These are phyloP conservation scores for Chelonus formosanus DNA, from an alignment of 2,888 invertebrate species.

Conservation along the genomic window DNA sequence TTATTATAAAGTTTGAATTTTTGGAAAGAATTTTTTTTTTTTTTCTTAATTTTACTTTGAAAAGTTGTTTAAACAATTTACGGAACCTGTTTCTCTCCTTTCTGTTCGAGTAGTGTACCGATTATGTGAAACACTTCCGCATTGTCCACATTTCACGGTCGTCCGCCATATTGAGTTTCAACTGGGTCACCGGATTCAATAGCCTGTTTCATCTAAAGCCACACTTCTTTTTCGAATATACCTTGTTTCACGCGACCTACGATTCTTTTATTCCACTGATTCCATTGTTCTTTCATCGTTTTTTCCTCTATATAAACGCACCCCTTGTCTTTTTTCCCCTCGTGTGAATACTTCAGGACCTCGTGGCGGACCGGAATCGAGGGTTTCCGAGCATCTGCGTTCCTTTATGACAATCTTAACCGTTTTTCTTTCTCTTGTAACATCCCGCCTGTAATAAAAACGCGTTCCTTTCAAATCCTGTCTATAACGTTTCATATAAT, in stretches of 20 bases:
- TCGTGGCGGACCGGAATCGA: constrained; percentile 17
- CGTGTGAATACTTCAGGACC: constrained; percentile 8
- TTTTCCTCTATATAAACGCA: background rate
- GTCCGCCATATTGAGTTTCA: constrained; percentile 36
- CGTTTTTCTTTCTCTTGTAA: background rate
- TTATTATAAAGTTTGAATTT: too few species aligned
- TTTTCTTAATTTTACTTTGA: constrained; percentile 16
- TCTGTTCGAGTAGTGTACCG: constrained; percentile 9
- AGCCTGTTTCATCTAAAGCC: constrained; percentile 19
- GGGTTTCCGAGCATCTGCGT: constrained; percentile 21
- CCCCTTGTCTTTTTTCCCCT: background rate
- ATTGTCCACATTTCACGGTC: constrained; percentile 35
- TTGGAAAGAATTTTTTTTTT: background rate
- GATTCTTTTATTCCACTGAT: background rate
- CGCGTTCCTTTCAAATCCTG: constrained; percentile 14
- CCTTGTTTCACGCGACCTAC: constrained; percentile 2
- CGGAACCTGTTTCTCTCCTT: constrained; percentile 19
- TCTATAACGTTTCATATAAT: background rate
- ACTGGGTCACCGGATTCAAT: constrained; percentile 36
- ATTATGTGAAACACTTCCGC: constrained; percentile 29
- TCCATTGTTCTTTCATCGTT: background rate
- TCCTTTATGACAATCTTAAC: constrained; percentile 10
- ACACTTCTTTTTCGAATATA: constrained; percentile 23
- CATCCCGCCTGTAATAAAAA: background rate
- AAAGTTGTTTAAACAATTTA: background rate